Conservation (phyloP, 1,140 invertebrate genomes). For the Dryas iulia region DNA sequence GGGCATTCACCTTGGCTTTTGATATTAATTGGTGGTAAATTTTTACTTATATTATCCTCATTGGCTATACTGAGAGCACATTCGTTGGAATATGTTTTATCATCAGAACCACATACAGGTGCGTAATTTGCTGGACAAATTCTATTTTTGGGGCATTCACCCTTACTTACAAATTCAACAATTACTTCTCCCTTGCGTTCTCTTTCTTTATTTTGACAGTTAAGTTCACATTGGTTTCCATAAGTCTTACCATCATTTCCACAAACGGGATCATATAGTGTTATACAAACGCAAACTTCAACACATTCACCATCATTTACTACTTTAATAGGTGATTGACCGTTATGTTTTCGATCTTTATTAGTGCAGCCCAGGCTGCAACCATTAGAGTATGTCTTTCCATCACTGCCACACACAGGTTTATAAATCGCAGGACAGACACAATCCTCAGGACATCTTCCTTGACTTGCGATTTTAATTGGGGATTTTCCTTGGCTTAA, state of each 20-base stretch:
- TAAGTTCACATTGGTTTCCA: constrained; percentile 26
- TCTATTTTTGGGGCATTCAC: constrained; percentile 13
- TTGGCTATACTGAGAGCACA: constrained; percentile 29
- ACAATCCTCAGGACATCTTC: constrained; percentile 18
- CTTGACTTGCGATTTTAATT: constrained; percentile 5
- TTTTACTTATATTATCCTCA: constrained; percentile 7
- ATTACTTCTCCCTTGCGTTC: background rate
- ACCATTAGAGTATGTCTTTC: constrained; percentile 13
- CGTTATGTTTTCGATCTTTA: background rate
- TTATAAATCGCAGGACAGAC: constrained; percentile 16
- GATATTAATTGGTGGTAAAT: constrained; percentile 11
- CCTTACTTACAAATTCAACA: constrained; percentile 19
- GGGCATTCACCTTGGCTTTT: constrained; percentile 32
- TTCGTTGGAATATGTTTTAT: constrained; percentile 30
- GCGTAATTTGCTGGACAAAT: constrained; percentile 30
- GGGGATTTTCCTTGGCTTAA: background rate
- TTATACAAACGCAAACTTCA: constrained; percentile 26
- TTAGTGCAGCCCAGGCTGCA: constrained; percentile 1
- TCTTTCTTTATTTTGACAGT: constrained; percentile 31
- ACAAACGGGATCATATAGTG: constrained; percentile 31
- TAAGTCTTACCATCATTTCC: constrained; percentile 32
- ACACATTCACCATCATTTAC: constrained; percentile 18
- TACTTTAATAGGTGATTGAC: background rate
- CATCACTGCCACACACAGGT: constrained; percentile 28
- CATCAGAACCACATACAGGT: constrained; percentile 39